Base-by-base conservation (phyloP, 1,140 invertebrate species). In the Lepidurus apus region DNA sequence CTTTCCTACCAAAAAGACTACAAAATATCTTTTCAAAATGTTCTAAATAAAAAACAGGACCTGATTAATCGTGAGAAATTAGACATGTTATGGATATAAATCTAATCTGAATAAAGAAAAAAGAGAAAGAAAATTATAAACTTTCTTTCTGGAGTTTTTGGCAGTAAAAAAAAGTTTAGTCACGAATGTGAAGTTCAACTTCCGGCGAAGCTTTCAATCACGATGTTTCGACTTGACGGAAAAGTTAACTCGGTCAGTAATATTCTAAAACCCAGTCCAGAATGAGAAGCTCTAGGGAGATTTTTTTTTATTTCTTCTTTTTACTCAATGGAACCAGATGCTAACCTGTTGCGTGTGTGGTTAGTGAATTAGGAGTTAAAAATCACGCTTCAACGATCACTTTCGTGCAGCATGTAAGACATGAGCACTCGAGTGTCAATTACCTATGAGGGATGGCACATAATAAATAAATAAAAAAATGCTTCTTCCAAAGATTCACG, bases 31-130 rank as follows among this genome's bases (percentile, higher is more conserved):
- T 6, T 11, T 17, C 10, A 11, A 13, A 65, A 1, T 65, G 9
- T 65, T 17, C 13, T 13, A n/a, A 13, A 65, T 7, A 65, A 34
- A 4, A 34, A 34, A 34, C 34, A 34, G 21, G 53, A n/a, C 53
- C 53, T 65, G 13, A 65, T 65, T 65, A 65, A n/a, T 65, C 53
- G 53, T 65, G 53, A 65, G 53, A 65, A 65, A 65, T 21, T 65
- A 65, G 53, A 65, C 53, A 65, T 65, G 53, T 21, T 34, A 34
- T 34, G 34, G 34, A 4, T 34, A 34, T 34, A 34, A 34, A 65
- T 13, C 53, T 65, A 21, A 65, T 65, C n/a, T n/a, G 53, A 9
- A 65, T 7, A 65, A 34, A 34, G 2, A 34, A 34, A 34, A 34
- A 4, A 34, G 34, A 34, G 34, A 34, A 34, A 17, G 13, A 65